Conservation (phyloP, 2,888 invertebrate genomes). For the Chymomyza procnemis region DNA sequence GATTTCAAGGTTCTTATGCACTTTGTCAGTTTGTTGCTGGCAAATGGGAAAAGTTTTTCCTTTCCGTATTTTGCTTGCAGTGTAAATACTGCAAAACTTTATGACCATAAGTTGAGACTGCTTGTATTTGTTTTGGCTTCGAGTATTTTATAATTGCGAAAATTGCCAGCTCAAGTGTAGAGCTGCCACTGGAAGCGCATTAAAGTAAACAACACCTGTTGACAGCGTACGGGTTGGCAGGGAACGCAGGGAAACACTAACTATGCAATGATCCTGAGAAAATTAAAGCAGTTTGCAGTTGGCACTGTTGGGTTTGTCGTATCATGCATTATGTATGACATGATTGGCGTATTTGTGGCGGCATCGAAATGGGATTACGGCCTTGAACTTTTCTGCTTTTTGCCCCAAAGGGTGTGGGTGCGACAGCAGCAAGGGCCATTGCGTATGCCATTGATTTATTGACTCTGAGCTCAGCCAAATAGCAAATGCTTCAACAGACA, state of each 20-base stretch:
- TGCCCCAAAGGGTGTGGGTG: background rate
- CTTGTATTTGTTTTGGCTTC: background rate
- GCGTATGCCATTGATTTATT: constrained; percentile 66
- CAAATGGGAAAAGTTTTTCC: constrained; percentile 57
- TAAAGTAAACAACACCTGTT: background rate
- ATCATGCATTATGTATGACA: constrained; percentile 49
- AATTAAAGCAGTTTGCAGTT: background rate
- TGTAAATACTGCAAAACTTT: constrained; percentile 38
- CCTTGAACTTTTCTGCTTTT: constrained; percentile 57
- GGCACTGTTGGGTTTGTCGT: background rate
- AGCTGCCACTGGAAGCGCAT: background rate
- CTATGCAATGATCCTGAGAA: background rate
- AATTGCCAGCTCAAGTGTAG: background rate
- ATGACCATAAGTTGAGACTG: constrained; percentile 20
- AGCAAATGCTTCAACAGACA: background rate
- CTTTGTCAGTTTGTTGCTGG: constrained; percentile 28
- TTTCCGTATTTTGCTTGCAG: constrained; percentile 27
- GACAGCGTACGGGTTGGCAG: background rate
- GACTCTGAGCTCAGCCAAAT: constrained; percentile 47
- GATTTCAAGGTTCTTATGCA: constrained; percentile 5
- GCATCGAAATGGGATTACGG: constrained; percentile 64
- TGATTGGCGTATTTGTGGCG: constrained; percentile 67
- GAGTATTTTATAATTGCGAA: background rate
- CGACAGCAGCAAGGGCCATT: constrained; percentile 25
- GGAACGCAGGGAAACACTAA: background rate